phyloP scores from a whole-genome alignment of 2,113 vertebrate genomes.

The Microcebus lehilahytsara region DNA sequence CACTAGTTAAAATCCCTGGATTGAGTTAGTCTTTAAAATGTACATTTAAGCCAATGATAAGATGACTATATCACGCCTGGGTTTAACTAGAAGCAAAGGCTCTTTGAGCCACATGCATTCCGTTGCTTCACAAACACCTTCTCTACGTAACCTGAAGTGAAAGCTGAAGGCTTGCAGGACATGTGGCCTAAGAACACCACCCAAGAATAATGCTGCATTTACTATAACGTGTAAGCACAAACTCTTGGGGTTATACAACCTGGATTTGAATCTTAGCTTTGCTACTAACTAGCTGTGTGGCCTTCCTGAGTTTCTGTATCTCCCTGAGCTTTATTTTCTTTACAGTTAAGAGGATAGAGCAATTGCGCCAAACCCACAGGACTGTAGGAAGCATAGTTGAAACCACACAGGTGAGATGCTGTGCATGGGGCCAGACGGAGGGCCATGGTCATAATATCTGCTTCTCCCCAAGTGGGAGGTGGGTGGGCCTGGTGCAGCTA shows the following conservation, averaged over 20 bases:
- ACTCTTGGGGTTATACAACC: neutral
- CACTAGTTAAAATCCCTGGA: slow-evolving; percentile 9
- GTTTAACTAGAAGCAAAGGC: slow-evolving; percentile 2
- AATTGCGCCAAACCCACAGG: neutral
- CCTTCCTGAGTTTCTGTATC: neutral
- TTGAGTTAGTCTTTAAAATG: slow-evolving; percentile 37
- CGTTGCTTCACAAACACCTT: neutral
- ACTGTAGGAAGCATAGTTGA: neutral
- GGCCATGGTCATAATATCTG: fast-evolving
- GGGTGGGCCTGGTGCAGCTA: neutral
- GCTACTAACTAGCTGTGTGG: neutral
- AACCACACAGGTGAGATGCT: neutral
- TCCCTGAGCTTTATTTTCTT: neutral
- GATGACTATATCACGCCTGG: neutral
- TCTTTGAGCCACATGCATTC: neutral
- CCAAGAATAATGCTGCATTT: neutral
- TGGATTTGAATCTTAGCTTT: neutral
- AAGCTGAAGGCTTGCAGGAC: neutral
- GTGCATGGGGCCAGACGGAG: neutral
- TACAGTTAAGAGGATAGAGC: neutral
- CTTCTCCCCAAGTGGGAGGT: neutral
- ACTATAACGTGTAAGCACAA: neutral
- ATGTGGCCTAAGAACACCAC: neutral
- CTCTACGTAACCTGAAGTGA: slow-evolving; percentile 11
- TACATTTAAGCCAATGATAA: slow-evolving; percentile 44